Base-by-base conservation (phyloP, 2,797 vertebrate species). In the Gouania willdenowi region DNA sequence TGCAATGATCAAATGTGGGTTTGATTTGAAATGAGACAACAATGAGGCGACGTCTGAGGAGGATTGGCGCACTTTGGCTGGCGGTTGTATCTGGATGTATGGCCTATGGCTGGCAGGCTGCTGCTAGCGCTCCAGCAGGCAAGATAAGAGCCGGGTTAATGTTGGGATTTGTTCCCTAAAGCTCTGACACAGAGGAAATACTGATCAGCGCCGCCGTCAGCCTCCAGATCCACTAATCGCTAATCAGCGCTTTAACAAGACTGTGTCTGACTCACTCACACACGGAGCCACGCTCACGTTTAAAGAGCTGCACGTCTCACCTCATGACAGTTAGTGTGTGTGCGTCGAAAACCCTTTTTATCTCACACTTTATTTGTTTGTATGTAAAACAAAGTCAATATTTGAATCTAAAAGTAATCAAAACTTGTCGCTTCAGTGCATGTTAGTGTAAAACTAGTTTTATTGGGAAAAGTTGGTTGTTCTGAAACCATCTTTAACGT, bases 161-260 rank as follows among this genome's bases (percentile, higher is more conserved):
- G 84, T 84, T 56, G 72, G 87, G 88, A 88, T 90, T 90, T 89
- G 85, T 86, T 88, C 83, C 79, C 77, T 84, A 85, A 86, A 87
- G 84, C 84, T 86, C 76, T 65, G 36, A 82, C 86, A 86, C 71
- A 73, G 65, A 85, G 70, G 75, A 86, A 87, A 82, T 81, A 83
- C 81, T 81, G 81, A 85, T 85, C 81, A 82, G 75, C 69, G 71
- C 60, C 13, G 59, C 71, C 49, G 76, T 69, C 79, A 72, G 77
- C 74, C 53, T 77, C 59, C 13, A 76, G 75, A 79, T 56, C 73
- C 53, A 72, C 48, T 83, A 84, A 84, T 83, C 81, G 67, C 84
- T 83, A 83, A 86, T 85, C 84, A 86, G 81, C 60, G 19, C 56
- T 76, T 69, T 80, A 69, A 79, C 67, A 45, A n/a, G 51, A 37